Evolutionary conservation across 1,140 invertebrate species (phyloP).

Genomic region (Ctenoplectra terminalis): DNA sequence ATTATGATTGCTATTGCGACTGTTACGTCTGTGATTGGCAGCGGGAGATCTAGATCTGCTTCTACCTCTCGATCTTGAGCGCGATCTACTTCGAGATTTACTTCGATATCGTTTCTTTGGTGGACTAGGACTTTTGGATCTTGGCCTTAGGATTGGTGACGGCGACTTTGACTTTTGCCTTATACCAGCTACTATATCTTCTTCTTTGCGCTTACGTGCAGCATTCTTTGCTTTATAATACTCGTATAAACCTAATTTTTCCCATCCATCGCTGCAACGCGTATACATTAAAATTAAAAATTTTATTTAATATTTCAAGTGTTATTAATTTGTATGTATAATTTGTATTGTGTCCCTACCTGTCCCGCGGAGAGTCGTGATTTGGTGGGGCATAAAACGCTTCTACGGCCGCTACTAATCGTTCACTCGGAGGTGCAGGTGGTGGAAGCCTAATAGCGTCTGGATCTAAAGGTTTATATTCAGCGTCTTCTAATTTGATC

Average conservation of each 20-base stretch:
- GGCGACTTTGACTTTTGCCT: slow-evolving; percentile 89
- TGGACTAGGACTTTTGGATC: slow-evolving; percentile 88
- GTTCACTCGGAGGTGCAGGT: slow-evolving; percentile 95
- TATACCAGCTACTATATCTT: slow-evolving; percentile 88
- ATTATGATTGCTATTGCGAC: slow-evolving; percentile 72
- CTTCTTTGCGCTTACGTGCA: slow-evolving; percentile 94
- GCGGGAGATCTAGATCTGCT: slow-evolving; percentile 85
- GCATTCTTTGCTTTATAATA: slow-evolving; percentile 98
- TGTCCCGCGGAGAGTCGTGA: slow-evolving; percentile 96
- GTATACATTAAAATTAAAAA: background rate
- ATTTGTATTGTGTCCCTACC: slow-evolving; percentile 84
- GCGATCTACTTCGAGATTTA: slow-evolving; percentile 83
- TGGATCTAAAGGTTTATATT: slow-evolving; percentile 95
- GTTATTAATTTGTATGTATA: background rate
- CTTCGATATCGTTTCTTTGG: slow-evolving; percentile 89
- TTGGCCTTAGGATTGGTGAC: slow-evolving; percentile 86
- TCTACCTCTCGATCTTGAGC: slow-evolving; percentile 82
- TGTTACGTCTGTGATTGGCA: slow-evolving; percentile 76
- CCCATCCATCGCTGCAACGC: slow-evolving; percentile 95
- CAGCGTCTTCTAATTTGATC: slow-evolving; percentile 95
- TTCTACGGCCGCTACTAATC: slow-evolving; percentile 95
- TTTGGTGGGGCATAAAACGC: slow-evolving; percentile 97
- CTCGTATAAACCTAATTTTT: slow-evolving; percentile 97
- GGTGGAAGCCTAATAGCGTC: slow-evolving; percentile 95
- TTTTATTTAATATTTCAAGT: background rate